Evolutionary conservation across 2,113 vertebrate species (phyloP).

Genomic region (Clinocottus analis): DNA sequence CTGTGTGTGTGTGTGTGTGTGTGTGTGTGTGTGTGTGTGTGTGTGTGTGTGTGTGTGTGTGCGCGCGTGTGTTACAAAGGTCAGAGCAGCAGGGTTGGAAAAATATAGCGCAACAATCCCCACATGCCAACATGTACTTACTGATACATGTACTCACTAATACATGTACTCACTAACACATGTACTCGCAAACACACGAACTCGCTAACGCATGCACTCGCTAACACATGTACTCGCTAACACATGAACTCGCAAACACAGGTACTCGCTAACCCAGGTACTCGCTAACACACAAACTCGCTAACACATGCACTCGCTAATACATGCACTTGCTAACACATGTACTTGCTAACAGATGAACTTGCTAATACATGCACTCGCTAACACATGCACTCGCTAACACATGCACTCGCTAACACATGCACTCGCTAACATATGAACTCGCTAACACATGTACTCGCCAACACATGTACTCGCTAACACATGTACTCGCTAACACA

Average conservation of each 20-base stretch:
- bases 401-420: not conserved
- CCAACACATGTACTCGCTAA: no score
- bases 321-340: no score
- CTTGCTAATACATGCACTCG: no score
- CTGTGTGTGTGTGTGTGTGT: slow-evolving; percentile 24
- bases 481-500: no score
- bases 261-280: no score
- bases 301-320: not conserved
- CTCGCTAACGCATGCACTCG: not conserved
- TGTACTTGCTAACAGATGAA: not conserved
- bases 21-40: slow-evolving; percentile 14
- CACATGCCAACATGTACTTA: slow-evolving; percentile 1
- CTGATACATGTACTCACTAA: not conserved
- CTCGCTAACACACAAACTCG: no score
- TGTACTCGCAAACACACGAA: no score
- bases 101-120: not conserved
- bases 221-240: not conserved
- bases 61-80: slow-evolving; percentile 24
- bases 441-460: no score
- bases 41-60: slow-evolving; percentile 6
- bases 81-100: slow-evolving; percentile 24
- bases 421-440: not conserved
- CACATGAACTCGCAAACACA: no score
- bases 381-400: no score
- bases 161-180: no score